Evolutionary conservation across 2,888 invertebrate genomes (phyloP), one percentile per base, ranked within the genome.

Genomic region (Cosmopolites sordidus): DNA sequence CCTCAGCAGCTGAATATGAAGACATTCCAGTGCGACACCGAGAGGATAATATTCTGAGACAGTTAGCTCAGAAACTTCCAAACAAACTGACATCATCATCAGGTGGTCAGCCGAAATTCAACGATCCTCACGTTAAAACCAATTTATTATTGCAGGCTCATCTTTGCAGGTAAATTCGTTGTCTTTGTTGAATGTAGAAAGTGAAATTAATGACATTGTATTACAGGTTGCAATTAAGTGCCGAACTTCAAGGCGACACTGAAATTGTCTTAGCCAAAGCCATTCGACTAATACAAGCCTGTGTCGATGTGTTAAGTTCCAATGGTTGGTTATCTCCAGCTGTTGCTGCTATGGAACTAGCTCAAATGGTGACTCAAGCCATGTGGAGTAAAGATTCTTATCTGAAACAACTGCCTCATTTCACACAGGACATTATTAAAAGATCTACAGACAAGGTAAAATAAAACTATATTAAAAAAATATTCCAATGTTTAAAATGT

Each of bases 321-420:
- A 97, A 96, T 66, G 98, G 99, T 27, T 99, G 99, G 99, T 78
- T 99, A 44, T 87, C 93, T 0, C 98, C 99, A 0, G 99, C 98
- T 2, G 92, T 99, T 37, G 95, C 97, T 14, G 97, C 98, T 66
- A 99, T 99, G 99, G 99, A 99, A 76, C 78, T 99, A 66, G 95
- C 98, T 0, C 99, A 99, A 77, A 99, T 99, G 98, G 92, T 94
- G 1, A 99, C 99, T 0, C 99, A 99, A 76, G 98, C 98, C 8
- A 96, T 99, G 96, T 99, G 98, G 96, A 93, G 91, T 67, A 97
- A 96, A 74, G 99, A 99, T 76, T 93, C 95, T 0, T 96, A 97
- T 70, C 80, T 99, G 57, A 88, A 96, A 58, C 99, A 99, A 70
- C 75, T 99, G 70, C 99, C 99, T 1, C 97, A 99, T 76, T 98